Percentiles rank a stretch among this genome's conserved stretches.
Conservation (phyloP, 2,888 invertebrate species). For the Neocrepidodera transversa region DNA sequence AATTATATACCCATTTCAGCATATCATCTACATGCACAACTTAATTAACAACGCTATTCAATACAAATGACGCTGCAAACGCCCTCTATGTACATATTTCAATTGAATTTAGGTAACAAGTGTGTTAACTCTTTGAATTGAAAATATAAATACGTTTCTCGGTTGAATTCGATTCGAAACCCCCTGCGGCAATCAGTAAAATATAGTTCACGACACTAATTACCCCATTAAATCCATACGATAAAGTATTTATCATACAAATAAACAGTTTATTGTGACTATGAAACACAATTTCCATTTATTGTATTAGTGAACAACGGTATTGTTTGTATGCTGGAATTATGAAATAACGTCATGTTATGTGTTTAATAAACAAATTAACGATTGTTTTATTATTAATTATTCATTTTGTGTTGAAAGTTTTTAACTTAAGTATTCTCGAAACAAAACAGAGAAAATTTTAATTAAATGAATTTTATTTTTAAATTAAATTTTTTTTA, state of each 20-base stretch:
- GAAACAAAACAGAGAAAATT: no score
- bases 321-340: constrained; percentile 15
- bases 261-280: constrained; percentile 21
- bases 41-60: background rate
- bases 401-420: no score
- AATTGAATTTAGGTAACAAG: constrained; percentile 1
- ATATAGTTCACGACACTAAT: constrained; percentile 21
- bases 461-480: no score
- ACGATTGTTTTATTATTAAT: background rate
- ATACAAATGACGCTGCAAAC: background rate
- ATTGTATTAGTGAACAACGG: constrained; percentile 11
- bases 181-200: constrained; percentile 9
- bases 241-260: constrained; percentile 21
- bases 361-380: background rate
- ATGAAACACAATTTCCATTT: background rate
- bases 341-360: background rate
- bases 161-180: background rate
- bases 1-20: no score
- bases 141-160: constrained; percentile 9
- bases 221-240: constrained; percentile 19
- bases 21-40: no score
- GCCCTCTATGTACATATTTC: constrained; percentile 2
- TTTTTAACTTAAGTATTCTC: no score
- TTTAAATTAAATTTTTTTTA: no score
- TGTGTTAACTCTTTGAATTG: constrained; percentile 13